Percentiles rank a stretch among this genome's conserved stretches.
These are phyloP conservation scores for Fragum whitleyi DNA, from an alignment of 2,888 invertebrate genomes.

Conservation along the genomic window DNA sequence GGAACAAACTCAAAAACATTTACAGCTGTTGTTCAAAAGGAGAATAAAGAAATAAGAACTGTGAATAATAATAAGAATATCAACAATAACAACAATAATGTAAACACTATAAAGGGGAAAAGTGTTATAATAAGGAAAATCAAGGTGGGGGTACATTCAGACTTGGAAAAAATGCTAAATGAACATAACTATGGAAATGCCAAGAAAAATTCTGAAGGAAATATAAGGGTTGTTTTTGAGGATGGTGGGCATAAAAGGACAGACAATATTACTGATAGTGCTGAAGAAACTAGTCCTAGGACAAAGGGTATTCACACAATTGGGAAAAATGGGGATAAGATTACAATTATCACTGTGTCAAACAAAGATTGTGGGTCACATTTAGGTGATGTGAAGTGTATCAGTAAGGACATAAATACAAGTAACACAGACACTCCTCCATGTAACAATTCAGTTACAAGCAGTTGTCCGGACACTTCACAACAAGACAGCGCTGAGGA, in stretches of 20 bases:
- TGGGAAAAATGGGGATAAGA: constrained; percentile 28
- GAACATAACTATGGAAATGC: constrained; percentile 76
- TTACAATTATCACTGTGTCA: constrained; percentile 15
- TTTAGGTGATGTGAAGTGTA: constrained; percentile 13
- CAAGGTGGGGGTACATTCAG: constrained; percentile 59
- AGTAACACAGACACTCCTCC: neutral
- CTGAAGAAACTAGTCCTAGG: neutral
- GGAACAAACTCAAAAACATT: constrained; percentile 5
- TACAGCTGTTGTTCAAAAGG: constrained; percentile 9
- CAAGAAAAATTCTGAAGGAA: constrained; percentile 38
- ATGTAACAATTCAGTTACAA: constrained; percentile 4
- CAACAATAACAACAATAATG: constrained; percentile 48
- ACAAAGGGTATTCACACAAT: constrained; percentile 9
- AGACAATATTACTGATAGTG: neutral
- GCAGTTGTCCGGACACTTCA: neutral
- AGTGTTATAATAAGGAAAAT: constrained; percentile 59
- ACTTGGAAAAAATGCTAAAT: constrained; percentile 74
- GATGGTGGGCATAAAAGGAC: constrained; percentile 5
- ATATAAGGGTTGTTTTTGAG: constrained; percentile 26
- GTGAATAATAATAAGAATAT: constrained; percentile 35
- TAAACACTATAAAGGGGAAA: constrained; percentile 43
- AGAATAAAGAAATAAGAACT: constrained; percentile 30
- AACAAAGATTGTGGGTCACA: constrained; percentile 27
- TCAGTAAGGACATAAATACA: neutral
- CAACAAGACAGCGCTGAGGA: neutral